These are phyloP conservation scores for Calyptomena viridis DNA, from an alignment of 2,113 vertebrate species.

Conservation along the genomic window DNA sequence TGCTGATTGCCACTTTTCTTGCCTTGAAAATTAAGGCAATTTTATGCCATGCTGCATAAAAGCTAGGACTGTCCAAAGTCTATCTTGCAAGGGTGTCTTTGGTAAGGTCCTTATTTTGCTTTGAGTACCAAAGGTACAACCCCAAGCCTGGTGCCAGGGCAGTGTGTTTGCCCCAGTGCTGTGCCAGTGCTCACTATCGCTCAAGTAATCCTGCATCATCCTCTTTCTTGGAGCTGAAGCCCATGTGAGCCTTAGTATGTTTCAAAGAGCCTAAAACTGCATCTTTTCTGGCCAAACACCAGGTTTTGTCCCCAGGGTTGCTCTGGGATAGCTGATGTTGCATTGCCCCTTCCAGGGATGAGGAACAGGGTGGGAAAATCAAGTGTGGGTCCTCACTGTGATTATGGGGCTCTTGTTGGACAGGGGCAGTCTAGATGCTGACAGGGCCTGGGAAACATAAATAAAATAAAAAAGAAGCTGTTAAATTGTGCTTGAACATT, in stretches of 20 bases:
- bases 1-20: not conserved
- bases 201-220: not conserved
- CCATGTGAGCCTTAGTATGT: not conserved
- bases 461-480: constrained; percentile 49
- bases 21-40: not conserved
- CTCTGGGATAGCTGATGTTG: not conserved
- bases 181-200: not conserved
- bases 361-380: not conserved
- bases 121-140: not conserved
- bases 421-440: not conserved
- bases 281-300: not conserved
- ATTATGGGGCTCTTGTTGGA: not conserved
- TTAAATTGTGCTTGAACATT: constrained; percentile 32
- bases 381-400: rapidly evolving
- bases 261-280: not conserved
- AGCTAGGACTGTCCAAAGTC: not conserved
- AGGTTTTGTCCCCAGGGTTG: not conserved
- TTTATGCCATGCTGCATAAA: not conserved
- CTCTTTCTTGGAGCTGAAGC: not conserved
- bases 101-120: not conserved
- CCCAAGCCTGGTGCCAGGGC: not conserved
- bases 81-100: not conserved
- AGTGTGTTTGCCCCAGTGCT: not conserved
- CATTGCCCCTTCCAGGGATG: not conserved
- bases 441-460: not conserved